Percentiles rank a stretch among this genome's conserved stretches.
These are phyloP conservation scores for Diplazon laetatorius DNA, from an alignment of 2,888 invertebrate species.

Conservation along the genomic window DNA sequence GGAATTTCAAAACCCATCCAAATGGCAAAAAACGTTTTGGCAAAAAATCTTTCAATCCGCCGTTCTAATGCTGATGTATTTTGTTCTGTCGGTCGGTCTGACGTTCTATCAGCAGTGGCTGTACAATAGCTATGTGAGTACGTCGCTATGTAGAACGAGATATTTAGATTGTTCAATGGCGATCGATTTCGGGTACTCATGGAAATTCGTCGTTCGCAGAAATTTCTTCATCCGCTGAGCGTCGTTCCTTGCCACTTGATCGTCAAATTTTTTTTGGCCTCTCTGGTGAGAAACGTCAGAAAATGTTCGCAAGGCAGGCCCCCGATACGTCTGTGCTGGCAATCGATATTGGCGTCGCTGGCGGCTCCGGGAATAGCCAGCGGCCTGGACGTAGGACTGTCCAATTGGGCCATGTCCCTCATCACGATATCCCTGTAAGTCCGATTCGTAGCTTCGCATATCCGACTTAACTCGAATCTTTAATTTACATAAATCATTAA, in stretches of 20 bases:
- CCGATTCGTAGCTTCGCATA: constrained; percentile 26
- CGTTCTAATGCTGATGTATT: constrained; percentile 90
- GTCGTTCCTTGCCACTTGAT: constrained; percentile 95
- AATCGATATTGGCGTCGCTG: constrained; percentile 90
- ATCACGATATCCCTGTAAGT: constrained; percentile 95
- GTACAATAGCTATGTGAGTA: constrained; percentile 87
- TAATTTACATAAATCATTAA: not conserved
- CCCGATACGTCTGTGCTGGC: constrained; percentile 89
- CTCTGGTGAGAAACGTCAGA: constrained; percentile 86
- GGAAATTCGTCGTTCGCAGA: constrained; percentile 83
- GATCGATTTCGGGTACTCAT: not conserved
- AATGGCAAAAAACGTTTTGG: constrained; percentile 73
- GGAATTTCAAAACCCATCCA: constrained; percentile 73
- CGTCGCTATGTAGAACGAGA: no score
- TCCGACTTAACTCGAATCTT: not conserved
- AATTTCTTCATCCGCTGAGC: constrained; percentile 93
- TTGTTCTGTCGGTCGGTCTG: constrained; percentile 95
- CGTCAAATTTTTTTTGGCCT: constrained; percentile 93
- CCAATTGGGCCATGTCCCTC: constrained; percentile 98
- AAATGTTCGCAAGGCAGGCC: constrained; percentile 85
- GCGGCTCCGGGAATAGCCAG: constrained; percentile 95
- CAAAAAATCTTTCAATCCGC: constrained; percentile 78
- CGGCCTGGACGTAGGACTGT: constrained; percentile 98
- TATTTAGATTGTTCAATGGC: no score
- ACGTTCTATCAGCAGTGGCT: constrained; percentile 99